Evolutionary conservation across 2,888 invertebrate species (phyloP), one percentile per base, ranked within the genome.

Genomic region (Chloroclysta siterata): DNA sequence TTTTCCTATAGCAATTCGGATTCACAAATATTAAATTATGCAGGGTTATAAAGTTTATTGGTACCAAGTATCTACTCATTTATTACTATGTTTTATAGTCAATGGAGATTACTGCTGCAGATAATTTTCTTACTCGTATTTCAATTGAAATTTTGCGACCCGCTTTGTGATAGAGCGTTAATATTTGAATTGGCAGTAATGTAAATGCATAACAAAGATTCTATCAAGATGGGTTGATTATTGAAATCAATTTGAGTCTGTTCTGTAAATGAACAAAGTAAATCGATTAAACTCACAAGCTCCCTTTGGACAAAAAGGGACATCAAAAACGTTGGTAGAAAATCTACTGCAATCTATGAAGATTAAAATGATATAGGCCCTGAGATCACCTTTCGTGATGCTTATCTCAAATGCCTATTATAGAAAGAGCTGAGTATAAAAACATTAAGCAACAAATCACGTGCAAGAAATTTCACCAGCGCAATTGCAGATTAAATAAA

Each of bases 1-100:
- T 55, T 55, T 55, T 51, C 29, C 14, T 41, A 29, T 7, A 52
- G 39, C 33, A 60, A 47, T 63, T 22, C 28, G 11, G 11, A 62
- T 33, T 55, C 36, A 3, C 11, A 39, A 39, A 39, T 39, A 11
- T 39, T 39, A 39, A 39, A 39, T 39, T 11, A 39, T 36, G 36
- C 55, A 39, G 60, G 55, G 29, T 60, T 52, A 59, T 54, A 60
- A 60, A 52, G 60, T 56, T 64, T 56, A 60, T 29, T 41, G 51
- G 15, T 44, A 14, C 44, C 44, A 15, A 13, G 15, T 44, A 7
- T 15, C 44, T 14, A 0, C 8, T 8, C 46, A 53, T 59, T 63
- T 52, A 64, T 41, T 48, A 39, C n/a, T 15, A 46, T 60, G 64
- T 56, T 55, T 56, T 48, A 52, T 47, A 55, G 41, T 39, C 36